These are phyloP conservation scores for Atopsyche davidsoni DNA, from an alignment of 1,140 invertebrate species.

Conservation along the genomic window DNA sequence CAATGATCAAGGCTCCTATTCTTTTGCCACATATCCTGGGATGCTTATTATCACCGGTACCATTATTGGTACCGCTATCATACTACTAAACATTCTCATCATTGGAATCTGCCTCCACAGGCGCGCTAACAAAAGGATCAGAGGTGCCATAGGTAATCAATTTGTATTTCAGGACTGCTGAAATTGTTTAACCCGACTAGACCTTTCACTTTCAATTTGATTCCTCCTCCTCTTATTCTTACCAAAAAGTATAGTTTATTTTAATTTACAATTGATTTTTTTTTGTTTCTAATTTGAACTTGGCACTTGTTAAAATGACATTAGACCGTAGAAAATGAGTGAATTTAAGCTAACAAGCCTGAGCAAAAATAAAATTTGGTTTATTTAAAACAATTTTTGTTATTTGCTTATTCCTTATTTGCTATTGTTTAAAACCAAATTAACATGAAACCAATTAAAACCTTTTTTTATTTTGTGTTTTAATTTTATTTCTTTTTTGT, in stretches of 20 bases:
- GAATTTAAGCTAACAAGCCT: too few relatives aligned
- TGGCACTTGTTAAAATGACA: too few relatives aligned
- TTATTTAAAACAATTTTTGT: slow-evolving; percentile 17
- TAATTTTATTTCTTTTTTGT: slow-evolving; percentile 46
- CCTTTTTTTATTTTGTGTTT: slow-evolving; percentile 39
- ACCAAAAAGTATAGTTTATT: too few relatives aligned
- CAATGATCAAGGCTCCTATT: slow-evolving; percentile 41
- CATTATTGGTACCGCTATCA: slow-evolving; percentile 52
- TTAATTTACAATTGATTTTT: slow-evolving; percentile 23
- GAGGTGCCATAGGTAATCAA: slow-evolving; percentile 48
- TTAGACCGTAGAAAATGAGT: too few relatives aligned
- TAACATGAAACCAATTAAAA: slow-evolving; percentile 18
- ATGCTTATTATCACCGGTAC: slow-evolving; percentile 48
- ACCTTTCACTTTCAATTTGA: too few relatives aligned
- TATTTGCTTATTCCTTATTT: slow-evolving; percentile 27
- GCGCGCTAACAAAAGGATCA: slow-evolving; percentile 63
- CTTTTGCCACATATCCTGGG: slow-evolving; percentile 34
- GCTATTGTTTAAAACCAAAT: slow-evolving; percentile 27
- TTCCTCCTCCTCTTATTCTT: too few relatives aligned
- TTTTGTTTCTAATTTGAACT: background rate
- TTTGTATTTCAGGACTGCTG: slow-evolving; percentile 24
- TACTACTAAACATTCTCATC: slow-evolving; percentile 79
- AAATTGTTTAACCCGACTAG: too few relatives aligned
- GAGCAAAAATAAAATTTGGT: too few relatives aligned
- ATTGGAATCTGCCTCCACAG: slow-evolving; percentile 82